Evolutionary conservation across 2,888 invertebrate genomes (phyloP).

Genomic region (Lissocephala sabroskyi): DNA sequence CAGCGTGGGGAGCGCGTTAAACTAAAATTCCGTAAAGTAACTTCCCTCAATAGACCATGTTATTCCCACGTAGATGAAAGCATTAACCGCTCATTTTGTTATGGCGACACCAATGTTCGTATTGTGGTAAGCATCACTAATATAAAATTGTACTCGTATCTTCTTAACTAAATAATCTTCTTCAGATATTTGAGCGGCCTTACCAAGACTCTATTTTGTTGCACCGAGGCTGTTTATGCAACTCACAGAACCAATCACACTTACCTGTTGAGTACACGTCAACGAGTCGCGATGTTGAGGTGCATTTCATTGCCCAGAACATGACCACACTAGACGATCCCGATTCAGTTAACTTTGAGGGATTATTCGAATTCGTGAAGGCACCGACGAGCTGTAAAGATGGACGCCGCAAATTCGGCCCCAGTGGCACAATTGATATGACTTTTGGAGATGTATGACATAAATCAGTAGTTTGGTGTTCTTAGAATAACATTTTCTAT

Average conservation of each 20-base stretch:
- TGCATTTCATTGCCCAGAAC: slow-evolving; percentile 85
- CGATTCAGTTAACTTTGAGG: slow-evolving; percentile 87
- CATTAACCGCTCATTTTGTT: slow-evolving; percentile 81
- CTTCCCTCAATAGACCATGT: slow-evolving; percentile 75
- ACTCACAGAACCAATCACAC: slow-evolving; percentile 74
- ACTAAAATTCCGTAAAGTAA: slow-evolving; percentile 82
- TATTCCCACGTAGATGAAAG: slow-evolving; percentile 74
- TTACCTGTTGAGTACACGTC: slow-evolving; percentile 85
- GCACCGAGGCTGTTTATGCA: slow-evolving; percentile 86
- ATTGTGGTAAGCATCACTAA: slow-evolving; percentile 76
- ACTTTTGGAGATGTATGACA: slow-evolving; percentile 71
- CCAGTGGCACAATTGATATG: slow-evolving; percentile 84
- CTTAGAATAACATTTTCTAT: neutral
- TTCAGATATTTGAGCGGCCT: slow-evolving; percentile 80
- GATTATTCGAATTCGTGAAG: slow-evolving; percentile 85
- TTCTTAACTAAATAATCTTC: too few species aligned
- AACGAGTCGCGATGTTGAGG: slow-evolving; percentile 82
- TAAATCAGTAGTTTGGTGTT: neutral
- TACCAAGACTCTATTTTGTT: slow-evolving; percentile 82
- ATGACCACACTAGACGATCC: slow-evolving; percentile 92
- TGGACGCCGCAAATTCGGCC: slow-evolving; percentile 80
- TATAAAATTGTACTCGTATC: too few species aligned
- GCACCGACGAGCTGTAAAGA: slow-evolving; percentile 80
- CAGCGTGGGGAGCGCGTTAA: slow-evolving; percentile 86
- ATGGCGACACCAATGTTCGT: slow-evolving; percentile 80